Evolutionary conservation across 2,797 vertebrate genomes (phyloP), one percentile per base, ranked within the genome.

Genomic region (Myotis findleyi): DNA sequence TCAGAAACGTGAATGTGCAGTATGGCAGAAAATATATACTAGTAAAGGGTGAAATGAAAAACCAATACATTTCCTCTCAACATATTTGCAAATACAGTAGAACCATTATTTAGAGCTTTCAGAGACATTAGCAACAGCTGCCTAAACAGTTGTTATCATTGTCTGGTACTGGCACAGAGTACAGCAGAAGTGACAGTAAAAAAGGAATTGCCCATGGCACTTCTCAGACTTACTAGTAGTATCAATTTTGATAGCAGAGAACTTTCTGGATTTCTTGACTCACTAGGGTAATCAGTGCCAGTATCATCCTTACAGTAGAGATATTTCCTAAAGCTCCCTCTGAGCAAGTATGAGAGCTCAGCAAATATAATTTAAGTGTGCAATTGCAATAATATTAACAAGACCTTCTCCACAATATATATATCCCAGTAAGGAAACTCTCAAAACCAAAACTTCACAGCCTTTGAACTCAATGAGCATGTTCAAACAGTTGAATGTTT

Each of bases 301-400:
- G 23, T 12, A 77, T 17, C 41, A 92, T 75, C 69, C 72, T 75
- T 73, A 79, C 0, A 86, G 53, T 53, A 92, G 33, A 66, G 38
- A 69, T 20, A n/a, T 69, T 76, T 95, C 88, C 88, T 64, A 92
- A 57, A 84, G 33, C 5, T 88, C 49, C 18, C 44, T 53, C 30
- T 84, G 55, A 84, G 64, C 64, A 92, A 76, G 30, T 88, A 77
- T n/a, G 11, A 92, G 12, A 68, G 14, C 21, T 9, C 8, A 66
- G 76, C 68, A 91, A 73, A 91, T 41, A 79, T 44, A 85, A 51
- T 82, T 62, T 75, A 87, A 69, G 77, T 44, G 62, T 51, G 17
- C 41, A 91, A 92, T 4, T 91, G 71, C 62, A 75, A 62, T 81
- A 82, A 81, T 49, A 94, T 23, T 87, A 75, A 69, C 27, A 86